These are phyloP conservation scores for Hyla sarda DNA, from an alignment of 2,113 vertebrate genomes.

Conservation along the genomic window DNA sequence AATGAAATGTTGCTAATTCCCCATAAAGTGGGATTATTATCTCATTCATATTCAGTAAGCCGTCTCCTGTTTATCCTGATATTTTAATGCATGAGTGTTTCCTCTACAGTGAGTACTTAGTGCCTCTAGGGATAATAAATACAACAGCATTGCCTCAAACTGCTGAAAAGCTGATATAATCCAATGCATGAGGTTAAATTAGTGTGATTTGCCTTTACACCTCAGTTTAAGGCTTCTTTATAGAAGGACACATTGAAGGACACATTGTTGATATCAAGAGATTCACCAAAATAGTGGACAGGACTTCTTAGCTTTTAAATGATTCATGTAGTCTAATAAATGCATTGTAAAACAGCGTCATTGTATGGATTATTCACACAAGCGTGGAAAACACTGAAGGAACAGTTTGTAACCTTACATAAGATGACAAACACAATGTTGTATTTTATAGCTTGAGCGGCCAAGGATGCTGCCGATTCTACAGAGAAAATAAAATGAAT, in stretches of 20 bases:
- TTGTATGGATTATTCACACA: neutral
- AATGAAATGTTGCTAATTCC: constrained; percentile 8
- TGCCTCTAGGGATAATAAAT: constrained; percentile 51
- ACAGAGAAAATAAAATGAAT: neutral
- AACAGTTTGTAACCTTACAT: constrained; percentile 5
- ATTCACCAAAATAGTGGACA: neutral
- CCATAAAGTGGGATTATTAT: neutral
- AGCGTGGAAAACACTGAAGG: neutral
- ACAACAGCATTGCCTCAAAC: neutral
- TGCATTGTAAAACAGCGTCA: neutral
- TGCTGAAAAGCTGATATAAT: neutral
- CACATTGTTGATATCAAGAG: neutral
- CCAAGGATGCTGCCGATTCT: neutral
- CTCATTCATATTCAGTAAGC: neutral
- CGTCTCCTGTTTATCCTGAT: neutral
- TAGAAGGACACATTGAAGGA: neutral
- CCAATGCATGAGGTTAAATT: neutral
- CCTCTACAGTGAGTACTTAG: neutral
- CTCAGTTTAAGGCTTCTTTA: neutral
- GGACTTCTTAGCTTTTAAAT: neutral
- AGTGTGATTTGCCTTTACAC: neutral
- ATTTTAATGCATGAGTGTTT: neutral
- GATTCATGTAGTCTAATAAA: neutral
- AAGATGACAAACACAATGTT: neutral
- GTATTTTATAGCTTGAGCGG: neutral